These are phyloP conservation scores for Phoxinus phoxinus DNA, from an alignment of 2,113 vertebrate genomes.

Conservation along the genomic window DNA sequence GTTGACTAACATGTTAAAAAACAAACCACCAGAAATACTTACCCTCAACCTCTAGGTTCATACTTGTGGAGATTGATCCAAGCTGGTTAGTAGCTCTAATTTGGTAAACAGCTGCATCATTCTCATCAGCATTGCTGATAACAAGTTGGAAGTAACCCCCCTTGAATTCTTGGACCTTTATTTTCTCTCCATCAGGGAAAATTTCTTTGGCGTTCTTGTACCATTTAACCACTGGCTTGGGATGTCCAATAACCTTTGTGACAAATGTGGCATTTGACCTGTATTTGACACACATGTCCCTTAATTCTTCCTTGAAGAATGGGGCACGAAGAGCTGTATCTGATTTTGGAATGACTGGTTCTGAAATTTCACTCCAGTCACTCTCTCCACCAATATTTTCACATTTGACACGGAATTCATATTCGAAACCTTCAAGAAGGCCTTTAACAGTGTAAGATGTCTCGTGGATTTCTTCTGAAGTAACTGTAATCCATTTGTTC, in stretches of 20 bases:
- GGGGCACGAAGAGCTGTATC: constrained; percentile 89
- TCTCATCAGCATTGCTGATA: constrained; percentile 87
- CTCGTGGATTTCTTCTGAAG: constrained; percentile 88
- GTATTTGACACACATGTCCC: constrained; percentile 94
- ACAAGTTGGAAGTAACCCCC: constrained; percentile 95
- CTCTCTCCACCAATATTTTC: constrained; percentile 97
- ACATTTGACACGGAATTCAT: constrained; percentile 98
- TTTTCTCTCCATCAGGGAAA: constrained; percentile 91
- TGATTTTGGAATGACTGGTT: constrained; percentile 88
- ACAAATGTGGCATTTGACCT: constrained; percentile 93
- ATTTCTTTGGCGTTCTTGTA: constrained; percentile 96
- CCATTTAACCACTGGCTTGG: constrained; percentile 96
- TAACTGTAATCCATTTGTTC: constrained; percentile 97
- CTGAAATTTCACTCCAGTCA: constrained; percentile 94
- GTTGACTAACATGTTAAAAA: background rate
- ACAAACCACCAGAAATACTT: constrained; percentile 54
- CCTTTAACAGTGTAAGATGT: constrained; percentile 86
- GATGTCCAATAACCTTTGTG: constrained; percentile 92
- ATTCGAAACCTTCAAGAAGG: constrained; percentile 96
- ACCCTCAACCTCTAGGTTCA: constrained; percentile 97
- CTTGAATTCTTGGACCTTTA: constrained; percentile 95
- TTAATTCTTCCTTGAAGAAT: constrained; percentile 93
- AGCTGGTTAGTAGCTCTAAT: constrained; percentile 95
- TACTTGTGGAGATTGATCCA: constrained; percentile 93
- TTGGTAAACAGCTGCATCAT: constrained; percentile 92